These are phyloP conservation scores for Eretmodus cyanostictus DNA, from an alignment of 2,113 vertebrate genomes.

Conservation along the genomic window DNA sequence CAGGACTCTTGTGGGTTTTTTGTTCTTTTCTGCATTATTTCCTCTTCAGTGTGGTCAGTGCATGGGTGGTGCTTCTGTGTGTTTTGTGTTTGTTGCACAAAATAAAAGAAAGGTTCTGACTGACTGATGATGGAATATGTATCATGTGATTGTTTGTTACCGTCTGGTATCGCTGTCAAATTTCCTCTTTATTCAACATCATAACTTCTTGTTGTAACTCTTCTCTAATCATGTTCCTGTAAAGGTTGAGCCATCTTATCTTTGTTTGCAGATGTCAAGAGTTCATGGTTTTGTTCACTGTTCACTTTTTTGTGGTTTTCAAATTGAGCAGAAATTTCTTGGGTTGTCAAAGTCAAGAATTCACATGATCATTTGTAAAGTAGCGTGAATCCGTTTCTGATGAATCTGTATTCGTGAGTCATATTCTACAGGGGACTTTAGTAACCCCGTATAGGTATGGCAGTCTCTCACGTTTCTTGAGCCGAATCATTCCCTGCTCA, in stretches of 20 bases:
- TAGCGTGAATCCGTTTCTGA: background rate
- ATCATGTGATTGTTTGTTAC: background rate
- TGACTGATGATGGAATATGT: background rate
- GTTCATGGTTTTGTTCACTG: background rate
- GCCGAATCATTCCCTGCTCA: background rate
- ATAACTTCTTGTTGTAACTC: background rate
- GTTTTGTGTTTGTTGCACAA: background rate
- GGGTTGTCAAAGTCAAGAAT: background rate
- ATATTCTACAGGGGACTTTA: background rate
- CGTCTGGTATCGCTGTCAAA: background rate
- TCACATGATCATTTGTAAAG: background rate
- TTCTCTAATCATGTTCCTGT: background rate
- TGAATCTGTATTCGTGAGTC: accelerated
- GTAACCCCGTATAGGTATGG: accelerated
- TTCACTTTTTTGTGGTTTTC: background rate
- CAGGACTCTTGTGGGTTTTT: background rate
- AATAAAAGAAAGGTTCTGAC: background rate
- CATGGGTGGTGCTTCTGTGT: background rate
- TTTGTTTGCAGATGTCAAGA: background rate
- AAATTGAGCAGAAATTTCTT: background rate
- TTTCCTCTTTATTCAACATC: background rate
- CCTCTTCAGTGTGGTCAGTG: background rate
- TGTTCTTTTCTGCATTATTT: background rate
- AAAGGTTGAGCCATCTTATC: background rate
- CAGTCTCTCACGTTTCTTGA: background rate